These are phyloP conservation scores for Amyelois transitella DNA, from an alignment of 1,140 invertebrate genomes.

Conservation along the genomic window DNA sequence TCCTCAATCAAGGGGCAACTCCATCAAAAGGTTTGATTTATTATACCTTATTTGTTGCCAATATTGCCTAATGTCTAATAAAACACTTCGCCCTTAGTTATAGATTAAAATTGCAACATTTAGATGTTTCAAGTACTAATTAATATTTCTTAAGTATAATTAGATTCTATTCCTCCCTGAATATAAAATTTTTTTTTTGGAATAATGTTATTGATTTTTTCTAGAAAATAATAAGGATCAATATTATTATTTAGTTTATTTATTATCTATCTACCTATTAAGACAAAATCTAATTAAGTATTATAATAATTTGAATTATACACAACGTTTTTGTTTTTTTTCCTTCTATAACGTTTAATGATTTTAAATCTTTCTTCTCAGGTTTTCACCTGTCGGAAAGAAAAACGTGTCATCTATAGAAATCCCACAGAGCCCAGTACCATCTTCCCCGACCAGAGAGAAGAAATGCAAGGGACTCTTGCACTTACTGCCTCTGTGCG, in stretches of 20 bases:
- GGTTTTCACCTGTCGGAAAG: constrained; percentile 12
- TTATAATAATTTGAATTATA: no score
- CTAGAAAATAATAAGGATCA: no score
- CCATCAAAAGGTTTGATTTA: constrained; percentile 20
- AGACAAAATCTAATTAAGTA: background rate
- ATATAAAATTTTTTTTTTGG: no score
- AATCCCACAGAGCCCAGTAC: constrained; percentile 53
- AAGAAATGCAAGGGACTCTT: constrained; percentile 37
- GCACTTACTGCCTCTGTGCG: constrained; percentile 30
- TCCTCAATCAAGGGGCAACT: constrained; percentile 18
- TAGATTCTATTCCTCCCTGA: no score
- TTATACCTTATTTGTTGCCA: no score
- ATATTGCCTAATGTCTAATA: no score
- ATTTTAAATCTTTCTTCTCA: constrained; percentile 5
- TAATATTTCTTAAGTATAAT: no score
- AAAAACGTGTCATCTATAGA: constrained; percentile 25
- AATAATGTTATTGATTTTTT: no score
- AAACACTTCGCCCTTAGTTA: no score
- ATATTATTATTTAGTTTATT: background rate
- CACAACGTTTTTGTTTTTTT: background rate
- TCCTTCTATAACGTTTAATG: no score
- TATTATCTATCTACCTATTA: background rate
- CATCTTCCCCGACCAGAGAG: constrained; percentile 32
- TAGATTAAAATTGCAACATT: no score
- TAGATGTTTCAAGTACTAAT: no score